These are phyloP conservation scores for Triops cancriformis DNA, from an alignment of 1,140 invertebrate species.

Conservation along the genomic window DNA sequence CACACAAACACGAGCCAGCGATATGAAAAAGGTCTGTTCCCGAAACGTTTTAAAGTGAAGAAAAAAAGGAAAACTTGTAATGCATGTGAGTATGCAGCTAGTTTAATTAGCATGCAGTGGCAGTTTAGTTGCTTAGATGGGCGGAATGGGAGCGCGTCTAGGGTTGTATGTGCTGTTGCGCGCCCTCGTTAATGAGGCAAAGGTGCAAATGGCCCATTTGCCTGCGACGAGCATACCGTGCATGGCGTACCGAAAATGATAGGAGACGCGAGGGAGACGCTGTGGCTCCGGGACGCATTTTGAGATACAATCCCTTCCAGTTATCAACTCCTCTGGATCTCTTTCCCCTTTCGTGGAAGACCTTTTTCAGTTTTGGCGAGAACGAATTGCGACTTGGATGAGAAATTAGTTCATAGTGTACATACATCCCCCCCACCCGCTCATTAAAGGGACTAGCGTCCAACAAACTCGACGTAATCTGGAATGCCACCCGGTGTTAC, in stretches of 20 bases:
- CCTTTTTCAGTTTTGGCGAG: background rate
- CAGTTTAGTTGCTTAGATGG: background rate
- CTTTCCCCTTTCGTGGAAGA: background rate
- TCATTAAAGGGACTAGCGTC: background rate
- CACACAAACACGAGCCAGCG: too few relatives aligned
- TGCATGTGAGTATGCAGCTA: slow-evolving; percentile 5
- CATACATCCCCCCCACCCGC: background rate
- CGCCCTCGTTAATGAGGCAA: slow-evolving; percentile 8
- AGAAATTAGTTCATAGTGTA: background rate
- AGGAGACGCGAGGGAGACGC: background rate
- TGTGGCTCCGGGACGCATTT: background rate
- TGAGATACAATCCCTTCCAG: background rate
- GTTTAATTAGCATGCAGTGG: slow-evolving; percentile 5
- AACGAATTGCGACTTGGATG: background rate
- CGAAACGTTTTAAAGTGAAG: background rate
- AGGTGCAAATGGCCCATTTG: slow-evolving; percentile 12
- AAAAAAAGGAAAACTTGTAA: background rate
- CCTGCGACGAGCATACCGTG: slow-evolving; percentile 11
- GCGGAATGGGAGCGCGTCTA: background rate
- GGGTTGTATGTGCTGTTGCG: slow-evolving; percentile 3
- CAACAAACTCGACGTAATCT: background rate
- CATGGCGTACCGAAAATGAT: background rate
- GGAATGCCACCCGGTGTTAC: background rate
- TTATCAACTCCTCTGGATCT: background rate
- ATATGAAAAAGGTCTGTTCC: too few relatives aligned